Evolutionary conservation across 2,797 vertebrate species (phyloP).

Genomic region (Poecilia gillii): DNA sequence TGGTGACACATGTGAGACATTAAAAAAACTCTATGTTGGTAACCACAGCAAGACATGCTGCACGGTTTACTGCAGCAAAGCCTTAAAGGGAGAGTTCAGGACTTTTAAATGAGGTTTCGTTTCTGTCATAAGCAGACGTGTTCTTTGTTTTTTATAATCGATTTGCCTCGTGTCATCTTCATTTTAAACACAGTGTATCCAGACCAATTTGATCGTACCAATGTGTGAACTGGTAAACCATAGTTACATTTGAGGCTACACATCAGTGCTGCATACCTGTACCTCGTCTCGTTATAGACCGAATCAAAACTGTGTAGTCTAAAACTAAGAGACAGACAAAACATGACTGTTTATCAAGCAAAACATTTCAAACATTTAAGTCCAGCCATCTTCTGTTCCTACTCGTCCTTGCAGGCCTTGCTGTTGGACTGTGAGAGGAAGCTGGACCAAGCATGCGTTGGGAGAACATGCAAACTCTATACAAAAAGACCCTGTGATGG

Average conservation of each 20-base stretch:
- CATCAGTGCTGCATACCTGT: neutral
- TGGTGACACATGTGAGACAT: conserved; percentile 21
- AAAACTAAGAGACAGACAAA: neutral
- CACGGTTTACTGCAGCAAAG: conserved; percentile 39
- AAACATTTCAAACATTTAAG: no score
- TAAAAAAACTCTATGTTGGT: conserved; percentile 50
- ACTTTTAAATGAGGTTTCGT: neutral
- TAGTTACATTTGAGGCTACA: neutral
- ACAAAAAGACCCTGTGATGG: neutral
- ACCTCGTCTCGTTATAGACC: no score
- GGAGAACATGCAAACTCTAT: neutral
- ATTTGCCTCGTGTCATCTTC: neutral
- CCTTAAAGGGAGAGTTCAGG: conserved; percentile 5
- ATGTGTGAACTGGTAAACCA: neutral
- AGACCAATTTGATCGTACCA: neutral
- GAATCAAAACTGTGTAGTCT: neutral
- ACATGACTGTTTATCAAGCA: no score
- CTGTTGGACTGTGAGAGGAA: neutral
- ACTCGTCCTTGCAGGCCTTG: neutral
- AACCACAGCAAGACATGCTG: conserved; percentile 49
- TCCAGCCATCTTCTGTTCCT: neutral
- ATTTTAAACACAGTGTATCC: neutral
- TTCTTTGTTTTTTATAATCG: neutral
- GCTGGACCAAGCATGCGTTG: neutral
- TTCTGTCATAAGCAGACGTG: neutral